Conservation (phyloP, 1,140 invertebrate species). For the Babylonia areolata region DNA sequence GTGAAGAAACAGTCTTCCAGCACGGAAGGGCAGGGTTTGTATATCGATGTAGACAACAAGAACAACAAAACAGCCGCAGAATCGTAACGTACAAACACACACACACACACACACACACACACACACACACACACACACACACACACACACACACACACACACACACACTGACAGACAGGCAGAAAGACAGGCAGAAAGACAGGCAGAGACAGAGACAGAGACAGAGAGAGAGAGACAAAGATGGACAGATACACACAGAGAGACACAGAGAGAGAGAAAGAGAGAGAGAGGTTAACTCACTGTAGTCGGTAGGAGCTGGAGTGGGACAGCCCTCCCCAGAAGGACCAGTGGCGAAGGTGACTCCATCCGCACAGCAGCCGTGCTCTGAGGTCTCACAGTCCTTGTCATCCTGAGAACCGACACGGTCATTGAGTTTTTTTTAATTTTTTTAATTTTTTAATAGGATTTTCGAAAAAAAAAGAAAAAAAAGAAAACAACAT, state of each 20-base stretch:
- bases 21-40: too few relatives aligned
- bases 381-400: constrained; percentile 61
- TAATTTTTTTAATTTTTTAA: too few relatives aligned
- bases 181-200: too few relatives aligned
- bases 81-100: too few relatives aligned
- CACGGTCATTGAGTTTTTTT: too few relatives aligned
- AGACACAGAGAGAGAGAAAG: not conserved
- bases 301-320: not conserved
- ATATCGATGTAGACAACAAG: too few relatives aligned
- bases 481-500: too few relatives aligned
- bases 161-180: not conserved
- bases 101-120: too few relatives aligned
- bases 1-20: too few relatives aligned
- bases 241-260: not conserved
- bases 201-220: not conserved
- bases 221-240: not conserved
- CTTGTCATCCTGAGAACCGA: constrained; percentile 44
- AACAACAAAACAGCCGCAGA: too few relatives aligned
- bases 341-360: constrained; percentile 62
- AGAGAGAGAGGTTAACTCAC: not conserved
- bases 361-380: constrained; percentile 69
- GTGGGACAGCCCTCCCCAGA: constrained; percentile 47
- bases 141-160: not conserved
- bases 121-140: not conserved
- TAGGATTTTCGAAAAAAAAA: too few relatives aligned